Conservation (phyloP, 2,797 vertebrate species). For the Enteromius viviparus region DNA sequence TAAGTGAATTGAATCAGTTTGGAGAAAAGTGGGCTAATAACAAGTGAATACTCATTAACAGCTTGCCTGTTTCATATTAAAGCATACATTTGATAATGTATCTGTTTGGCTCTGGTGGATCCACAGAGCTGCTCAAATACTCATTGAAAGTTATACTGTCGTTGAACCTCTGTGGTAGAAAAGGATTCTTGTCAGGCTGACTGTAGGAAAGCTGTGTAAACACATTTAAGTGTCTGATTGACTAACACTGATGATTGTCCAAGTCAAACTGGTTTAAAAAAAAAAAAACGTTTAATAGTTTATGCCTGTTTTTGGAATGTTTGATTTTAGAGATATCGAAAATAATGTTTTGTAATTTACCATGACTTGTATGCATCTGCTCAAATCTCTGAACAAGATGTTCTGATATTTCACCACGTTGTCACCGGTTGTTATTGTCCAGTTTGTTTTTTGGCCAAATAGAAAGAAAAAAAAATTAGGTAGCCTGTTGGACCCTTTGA, state of each 20-base stretch:
- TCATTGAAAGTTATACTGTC: slow-evolving; percentile 14
- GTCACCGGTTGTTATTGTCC: slow-evolving; percentile 17
- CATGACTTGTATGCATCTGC: slow-evolving; percentile 44
- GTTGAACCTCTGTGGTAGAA: slow-evolving; percentile 20
- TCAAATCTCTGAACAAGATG: slow-evolving; percentile 29
- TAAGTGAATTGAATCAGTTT: slow-evolving; percentile 5
- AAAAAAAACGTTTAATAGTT: slow-evolving; percentile 14
- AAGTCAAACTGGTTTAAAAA: slow-evolving; percentile 43
- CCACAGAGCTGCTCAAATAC: background rate
- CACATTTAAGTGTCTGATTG: slow-evolving; percentile 36
- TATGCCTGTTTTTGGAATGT: slow-evolving; percentile 24
- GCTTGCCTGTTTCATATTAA: slow-evolving; percentile 33
- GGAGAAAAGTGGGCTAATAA: slow-evolving; percentile 6
- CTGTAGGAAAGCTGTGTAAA: slow-evolving; percentile 26
- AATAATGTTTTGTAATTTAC: slow-evolving; percentile 37
- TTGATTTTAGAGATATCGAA: slow-evolving; percentile 50
- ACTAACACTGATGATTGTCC: slow-evolving; percentile 45
- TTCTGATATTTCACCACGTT: slow-evolving; percentile 29
- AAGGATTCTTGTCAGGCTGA: slow-evolving; percentile 9
- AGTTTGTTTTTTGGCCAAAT: background rate
- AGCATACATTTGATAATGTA: slow-evolving; percentile 4
- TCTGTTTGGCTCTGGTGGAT: slow-evolving; percentile 16
- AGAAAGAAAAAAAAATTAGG: background rate
- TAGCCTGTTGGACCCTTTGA: background rate
- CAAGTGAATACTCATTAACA: slow-evolving; percentile 1